Evolutionary conservation across 2,113 vertebrate species (phyloP), one percentile per base, ranked within the genome.

Genomic region (Clinocottus analis): DNA sequence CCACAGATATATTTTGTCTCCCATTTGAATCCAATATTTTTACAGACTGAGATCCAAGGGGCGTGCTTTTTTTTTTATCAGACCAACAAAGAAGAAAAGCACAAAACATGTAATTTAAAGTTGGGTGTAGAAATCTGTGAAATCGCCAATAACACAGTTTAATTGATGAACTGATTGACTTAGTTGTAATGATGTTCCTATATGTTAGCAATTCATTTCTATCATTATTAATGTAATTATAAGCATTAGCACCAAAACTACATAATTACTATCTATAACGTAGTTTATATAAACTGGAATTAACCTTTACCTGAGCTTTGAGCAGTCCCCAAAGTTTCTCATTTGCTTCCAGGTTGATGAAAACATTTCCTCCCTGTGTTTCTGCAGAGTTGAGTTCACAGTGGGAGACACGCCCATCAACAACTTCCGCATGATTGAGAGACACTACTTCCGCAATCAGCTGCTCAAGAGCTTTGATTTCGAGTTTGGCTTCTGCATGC

Each of bases 401-500:
- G 97, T 99, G 39, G 97, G 98, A 25, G 97, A 99, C 83, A 96
- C 96, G 69, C 97, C 98, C 68, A 98, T 99, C 72, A 97, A 97
- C 91, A 98, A 98, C 93, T 99, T 99, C 93, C 97, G 98, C 47
- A 99, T 99, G 98, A 99, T 99, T 0, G 98, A 99, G 95, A 96
- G 97, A 90, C 98, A 99, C 90, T 99, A 99, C 83, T 99, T 99
- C 93, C 96, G 96, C 1, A 96, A 98, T 72, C 96, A 96, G 66
- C 90, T 99, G 67, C 96, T 99, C 29, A 99, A 99, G 92, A 99
- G 97, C 87, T 99, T 99, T 33, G 98, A 99, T 85, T 99, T 99
- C 64, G 97, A 99, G 82, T 99, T 99, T 56, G 98, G 98, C 43
- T 99, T 99, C 95, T 99, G 98, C 92, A 99, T 99, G 91, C 98